phyloP scores from a whole-genome alignment of 2,888 invertebrate genomes.

The Horisme vitalbata region DNA sequence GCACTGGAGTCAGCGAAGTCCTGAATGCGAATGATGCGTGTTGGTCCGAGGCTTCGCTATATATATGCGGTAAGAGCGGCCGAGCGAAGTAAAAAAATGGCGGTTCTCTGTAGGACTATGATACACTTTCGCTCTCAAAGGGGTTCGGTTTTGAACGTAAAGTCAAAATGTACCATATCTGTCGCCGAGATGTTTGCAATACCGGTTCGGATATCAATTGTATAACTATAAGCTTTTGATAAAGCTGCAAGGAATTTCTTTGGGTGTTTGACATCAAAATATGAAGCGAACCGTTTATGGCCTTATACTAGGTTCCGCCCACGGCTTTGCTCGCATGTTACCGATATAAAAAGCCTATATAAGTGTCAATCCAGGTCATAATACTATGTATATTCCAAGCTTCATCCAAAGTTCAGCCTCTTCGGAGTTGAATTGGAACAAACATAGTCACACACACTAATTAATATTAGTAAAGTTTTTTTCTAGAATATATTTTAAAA shows the following conservation, averaged over 20 bases:
- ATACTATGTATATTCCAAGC: too few relatives aligned
- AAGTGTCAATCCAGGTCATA: too few relatives aligned
- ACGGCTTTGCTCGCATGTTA: too few relatives aligned
- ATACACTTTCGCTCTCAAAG: conserved; percentile 81
- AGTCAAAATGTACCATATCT: conserved; percentile 70
- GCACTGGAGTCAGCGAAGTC: conserved; percentile 81
- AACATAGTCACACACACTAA: too few relatives aligned
- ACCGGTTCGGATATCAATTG: conserved; percentile 49
- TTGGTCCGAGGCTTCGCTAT: conserved; percentile 66
- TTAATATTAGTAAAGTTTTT: too few relatives aligned
- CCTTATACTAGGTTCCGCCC: not conserved
- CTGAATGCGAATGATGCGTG: conserved; percentile 83
- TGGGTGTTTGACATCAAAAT: conserved; percentile 16
- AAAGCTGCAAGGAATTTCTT: conserved; percentile 23
- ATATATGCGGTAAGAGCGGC: conserved; percentile 78
- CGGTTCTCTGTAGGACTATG: conserved; percentile 71
- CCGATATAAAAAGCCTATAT: too few relatives aligned
- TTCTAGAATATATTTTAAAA: too few relatives aligned
- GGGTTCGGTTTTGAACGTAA: conserved; percentile 56
- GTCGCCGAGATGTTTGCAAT: conserved; percentile 44
- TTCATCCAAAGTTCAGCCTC: too few relatives aligned
- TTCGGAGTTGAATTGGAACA: too few relatives aligned
- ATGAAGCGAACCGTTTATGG: not conserved
- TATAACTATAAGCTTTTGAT: conserved; percentile 35
- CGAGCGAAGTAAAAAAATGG: conserved; percentile 77